Base-by-base conservation (phyloP, 2,797 vertebrate genomes). In the Aphelocoma californica region DNA sequence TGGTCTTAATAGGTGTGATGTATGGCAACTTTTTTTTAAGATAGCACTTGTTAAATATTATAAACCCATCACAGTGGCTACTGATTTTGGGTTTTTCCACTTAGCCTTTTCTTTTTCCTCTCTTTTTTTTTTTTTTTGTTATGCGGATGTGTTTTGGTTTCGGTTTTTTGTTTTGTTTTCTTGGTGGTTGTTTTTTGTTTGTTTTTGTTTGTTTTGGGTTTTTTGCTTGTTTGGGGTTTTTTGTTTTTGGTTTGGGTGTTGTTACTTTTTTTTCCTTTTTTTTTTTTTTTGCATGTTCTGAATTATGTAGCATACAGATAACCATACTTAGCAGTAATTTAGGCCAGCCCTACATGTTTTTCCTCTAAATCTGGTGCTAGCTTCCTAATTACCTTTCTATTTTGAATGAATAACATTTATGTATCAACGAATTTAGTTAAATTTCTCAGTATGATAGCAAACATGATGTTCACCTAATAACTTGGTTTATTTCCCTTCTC, bases 281-380 rank as follows among this genome's bases (percentile, higher is more conserved):
- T 50, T 25, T 1, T 7, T 20, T 44, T 32, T 47, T 54, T 38
- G 6, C 10, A 25, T 58, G 12, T 60, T 40, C 29, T 69, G 51
- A 78, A 65, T 80, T 66, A 79, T 19, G 12, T 50, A 66, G 26
- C 36, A 42, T 14, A 65, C 66, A 50, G 29, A 50, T 81, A 60
- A 71, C 65, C 26, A 38, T 53, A 36, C 4, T 40, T 56, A 83
- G 45, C 7, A 25, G 40, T 62, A 29, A 32, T 71, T 94, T 95
- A 87, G 51, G 81, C 74, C 50, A 80, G 40, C 23, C 36, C 29
- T 91, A 48, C 64, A 18, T 88, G 32, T 86, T 87, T 96, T 96
- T 83, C 45, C 67, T 95, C 58, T 92, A 6, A 45, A 94, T 95
- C 10, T 81, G 11, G 11, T 94, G 80, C 79, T 92, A 61, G 74